Conservation (phyloP, 2,888 invertebrate species). For the Chironomus tentans region DNA sequence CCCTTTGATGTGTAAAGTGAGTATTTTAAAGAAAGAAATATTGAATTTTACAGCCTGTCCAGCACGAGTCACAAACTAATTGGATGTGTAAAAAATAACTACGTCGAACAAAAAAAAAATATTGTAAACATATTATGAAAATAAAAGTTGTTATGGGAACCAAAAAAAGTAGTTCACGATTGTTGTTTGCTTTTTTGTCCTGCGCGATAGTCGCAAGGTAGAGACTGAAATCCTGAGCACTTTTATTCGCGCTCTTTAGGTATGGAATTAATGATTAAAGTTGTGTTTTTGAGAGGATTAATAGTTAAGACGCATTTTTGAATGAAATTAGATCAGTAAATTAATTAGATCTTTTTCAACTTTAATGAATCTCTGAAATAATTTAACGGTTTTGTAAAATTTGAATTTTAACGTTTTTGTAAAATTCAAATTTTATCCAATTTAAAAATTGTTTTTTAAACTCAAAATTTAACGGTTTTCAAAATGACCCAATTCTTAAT, state of each 20-base stretch:
- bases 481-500: no score
- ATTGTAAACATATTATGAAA: background rate
- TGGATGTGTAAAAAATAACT: background rate
- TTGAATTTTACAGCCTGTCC: constrained; percentile 21
- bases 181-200: background rate
- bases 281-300: background rate
- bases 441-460: no score
- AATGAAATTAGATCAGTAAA: no score
- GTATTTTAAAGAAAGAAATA: background rate
- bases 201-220: background rate
- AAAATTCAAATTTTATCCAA: no score
- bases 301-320: background rate
- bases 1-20: background rate
- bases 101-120: background rate
- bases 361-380: no score
- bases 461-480: no score
- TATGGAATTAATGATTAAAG: background rate
- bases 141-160: constrained; percentile 10
- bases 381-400: background rate
- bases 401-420: no score
- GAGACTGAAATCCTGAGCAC: background rate
- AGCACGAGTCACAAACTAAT: constrained; percentile 20
- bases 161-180: background rate
- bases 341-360: no score
- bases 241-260: background rate